phyloP scores from a whole-genome alignment of 2,797 vertebrate species.

The Muscicapa striata region DNA sequence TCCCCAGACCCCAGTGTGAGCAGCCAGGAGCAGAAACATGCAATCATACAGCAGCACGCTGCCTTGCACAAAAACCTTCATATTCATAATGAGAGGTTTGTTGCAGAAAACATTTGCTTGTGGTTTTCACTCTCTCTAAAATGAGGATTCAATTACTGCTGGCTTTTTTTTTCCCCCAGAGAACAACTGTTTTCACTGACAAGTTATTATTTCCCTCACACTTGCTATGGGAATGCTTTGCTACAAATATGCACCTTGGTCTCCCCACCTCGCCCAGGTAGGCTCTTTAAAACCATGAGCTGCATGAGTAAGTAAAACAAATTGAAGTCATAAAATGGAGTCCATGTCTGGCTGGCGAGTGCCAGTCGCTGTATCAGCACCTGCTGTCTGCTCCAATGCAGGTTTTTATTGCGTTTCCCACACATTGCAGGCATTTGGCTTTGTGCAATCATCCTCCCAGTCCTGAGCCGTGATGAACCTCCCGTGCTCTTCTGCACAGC shows the following conservation, averaged over 20 bases:
- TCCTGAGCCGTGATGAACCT: neutral
- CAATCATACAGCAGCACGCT: accelerated
- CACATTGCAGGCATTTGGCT: neutral
- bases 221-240: neutral
- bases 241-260: accelerated
- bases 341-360: neutral
- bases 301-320: neutral
- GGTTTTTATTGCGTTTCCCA: neutral
- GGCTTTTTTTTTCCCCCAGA: accelerated
- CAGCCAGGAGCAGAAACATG: neutral
- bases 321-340: neutral
- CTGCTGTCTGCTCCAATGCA: neutral
- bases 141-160: neutral
- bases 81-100: neutral
- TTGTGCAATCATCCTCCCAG: accelerated
- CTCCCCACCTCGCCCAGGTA: neutral
- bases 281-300: neutral
- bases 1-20: neutral
- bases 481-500: accelerated
- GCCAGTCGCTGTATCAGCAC: neutral
- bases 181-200: neutral
- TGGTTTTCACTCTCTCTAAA: neutral
- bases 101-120: neutral
- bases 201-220: neutral
- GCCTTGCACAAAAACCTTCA: neutral